Evolutionary conservation across 2,113 vertebrate species (phyloP).

Genomic region (Pseudopodoces humilis): DNA sequence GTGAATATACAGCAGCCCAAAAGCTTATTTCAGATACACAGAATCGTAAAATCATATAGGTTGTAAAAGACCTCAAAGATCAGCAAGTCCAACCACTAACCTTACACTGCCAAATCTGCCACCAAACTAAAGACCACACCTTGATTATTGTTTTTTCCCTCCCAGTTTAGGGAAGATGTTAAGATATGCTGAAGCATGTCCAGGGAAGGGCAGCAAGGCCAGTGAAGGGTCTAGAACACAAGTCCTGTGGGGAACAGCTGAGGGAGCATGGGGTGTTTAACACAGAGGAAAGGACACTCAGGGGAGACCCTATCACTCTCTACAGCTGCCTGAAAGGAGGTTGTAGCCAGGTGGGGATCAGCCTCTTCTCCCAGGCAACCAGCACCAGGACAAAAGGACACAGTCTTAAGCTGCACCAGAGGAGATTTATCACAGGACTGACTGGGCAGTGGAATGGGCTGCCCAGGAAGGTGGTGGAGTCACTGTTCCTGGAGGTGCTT

Average conservation of each 20-base stretch:
- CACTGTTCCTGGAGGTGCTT: neutral
- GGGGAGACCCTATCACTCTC: neutral
- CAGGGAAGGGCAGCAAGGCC: neutral
- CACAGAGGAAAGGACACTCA: neutral
- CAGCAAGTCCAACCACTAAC: neutral
- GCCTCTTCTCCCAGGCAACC: neutral
- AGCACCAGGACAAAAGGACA: neutral
- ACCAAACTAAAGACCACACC: neutral
- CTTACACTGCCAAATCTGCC: neutral
- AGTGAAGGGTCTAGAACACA: neutral
- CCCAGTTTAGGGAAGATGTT: neutral
- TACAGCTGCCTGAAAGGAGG: neutral
- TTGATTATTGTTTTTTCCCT: neutral
- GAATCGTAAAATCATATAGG: neutral
- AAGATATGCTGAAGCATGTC: neutral
- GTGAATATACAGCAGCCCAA: neutral
- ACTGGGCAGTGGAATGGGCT: neutral
- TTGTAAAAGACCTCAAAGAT: neutral
- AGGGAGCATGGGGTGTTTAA: neutral
- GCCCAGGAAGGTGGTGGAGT: neutral
- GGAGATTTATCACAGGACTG: too few species aligned
- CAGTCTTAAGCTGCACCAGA: neutral
- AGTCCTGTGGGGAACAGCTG: neutral
- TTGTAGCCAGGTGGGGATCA: fast-evolving
- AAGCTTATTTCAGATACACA: neutral